These are phyloP conservation scores for Nycticorax nycticorax DNA, from an alignment of 2,113 vertebrate genomes.

Conservation along the genomic window DNA sequence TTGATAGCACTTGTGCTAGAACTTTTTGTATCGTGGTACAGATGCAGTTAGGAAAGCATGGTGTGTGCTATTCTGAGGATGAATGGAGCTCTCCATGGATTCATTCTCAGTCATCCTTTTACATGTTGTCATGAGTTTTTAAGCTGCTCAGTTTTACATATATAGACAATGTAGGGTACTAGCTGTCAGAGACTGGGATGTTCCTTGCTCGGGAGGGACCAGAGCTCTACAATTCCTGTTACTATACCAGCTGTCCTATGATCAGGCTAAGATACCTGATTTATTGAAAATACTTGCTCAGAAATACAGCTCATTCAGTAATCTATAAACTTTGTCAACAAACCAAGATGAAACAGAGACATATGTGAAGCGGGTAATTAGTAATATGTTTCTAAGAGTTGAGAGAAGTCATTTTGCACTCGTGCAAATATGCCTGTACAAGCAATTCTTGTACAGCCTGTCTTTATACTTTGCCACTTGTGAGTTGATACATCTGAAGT, in stretches of 20 bases:
- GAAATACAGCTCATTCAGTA: background rate
- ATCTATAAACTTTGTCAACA: background rate
- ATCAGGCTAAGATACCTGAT: background rate
- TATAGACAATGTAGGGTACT: background rate
- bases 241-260: background rate
- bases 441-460: conserved; percentile 22
- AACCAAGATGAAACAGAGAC: background rate
- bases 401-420: conserved; percentile 8
- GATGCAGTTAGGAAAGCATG: background rate
- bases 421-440: background rate
- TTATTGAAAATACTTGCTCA: background rate
- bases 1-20: background rate
- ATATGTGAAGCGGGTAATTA: conserved; percentile 5
- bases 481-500: conserved; percentile 19
- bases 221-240: background rate
- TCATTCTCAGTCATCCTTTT: background rate
- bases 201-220: background rate
- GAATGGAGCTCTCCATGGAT: background rate
- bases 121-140: background rate
- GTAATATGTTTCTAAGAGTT: background rate
- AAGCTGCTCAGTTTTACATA: background rate
- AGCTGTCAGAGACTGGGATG: background rate
- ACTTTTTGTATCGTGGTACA: background rate
- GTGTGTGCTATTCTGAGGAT: background rate
- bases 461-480: conserved; percentile 33